A percentile compares a stretch with the other conserved stretches of the same genome.
Evolutionary conservation across 2,888 invertebrate species (phyloP).

Genomic region (Xestia c-nigrum): DNA sequence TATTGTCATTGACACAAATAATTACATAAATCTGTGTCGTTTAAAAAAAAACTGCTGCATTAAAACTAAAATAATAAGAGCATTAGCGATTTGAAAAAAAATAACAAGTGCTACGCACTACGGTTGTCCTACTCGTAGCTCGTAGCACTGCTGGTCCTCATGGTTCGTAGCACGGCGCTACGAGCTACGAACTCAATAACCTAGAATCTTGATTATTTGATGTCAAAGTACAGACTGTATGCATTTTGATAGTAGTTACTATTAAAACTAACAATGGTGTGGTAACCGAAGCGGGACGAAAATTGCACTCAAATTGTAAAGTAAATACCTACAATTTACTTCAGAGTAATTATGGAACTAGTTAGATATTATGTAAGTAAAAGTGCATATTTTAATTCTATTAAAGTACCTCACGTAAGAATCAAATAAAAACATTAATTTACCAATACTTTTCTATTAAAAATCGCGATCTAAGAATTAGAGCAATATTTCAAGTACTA

Average conservation of each 20-base stretch:
- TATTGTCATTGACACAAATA: not conserved
- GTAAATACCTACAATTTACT: not conserved
- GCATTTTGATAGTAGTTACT: not conserved
- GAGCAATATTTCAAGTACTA: conserved; percentile 38
- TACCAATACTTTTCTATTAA: conserved; percentile 1
- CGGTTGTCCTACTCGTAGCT: conserved; percentile 25
- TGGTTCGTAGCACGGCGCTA: conserved; percentile 34
- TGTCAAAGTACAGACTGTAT: not conserved
- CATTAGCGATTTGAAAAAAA: not conserved
- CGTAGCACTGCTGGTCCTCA: conserved; percentile 34
- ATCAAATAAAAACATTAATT: conserved; percentile 36
- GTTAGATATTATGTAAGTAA: not conserved
- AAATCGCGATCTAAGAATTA: conserved; percentile 37
- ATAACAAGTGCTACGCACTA: conserved; percentile 37
- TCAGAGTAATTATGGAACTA: not conserved
- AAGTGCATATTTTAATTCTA: conserved; percentile 8
- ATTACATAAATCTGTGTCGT: not conserved
- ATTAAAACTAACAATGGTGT: not conserved
- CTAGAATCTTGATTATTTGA: not conserved
- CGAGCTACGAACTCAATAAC: not conserved
- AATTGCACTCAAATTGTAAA: not conserved
- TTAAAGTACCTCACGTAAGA: conserved; percentile 2
- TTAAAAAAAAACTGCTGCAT: not conserved
- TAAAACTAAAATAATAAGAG: not conserved
- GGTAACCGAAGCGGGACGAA: not conserved